phyloP scores from a whole-genome alignment of 2,113 vertebrate genomes.

The Paracanthobrama guichenoti region DNA sequence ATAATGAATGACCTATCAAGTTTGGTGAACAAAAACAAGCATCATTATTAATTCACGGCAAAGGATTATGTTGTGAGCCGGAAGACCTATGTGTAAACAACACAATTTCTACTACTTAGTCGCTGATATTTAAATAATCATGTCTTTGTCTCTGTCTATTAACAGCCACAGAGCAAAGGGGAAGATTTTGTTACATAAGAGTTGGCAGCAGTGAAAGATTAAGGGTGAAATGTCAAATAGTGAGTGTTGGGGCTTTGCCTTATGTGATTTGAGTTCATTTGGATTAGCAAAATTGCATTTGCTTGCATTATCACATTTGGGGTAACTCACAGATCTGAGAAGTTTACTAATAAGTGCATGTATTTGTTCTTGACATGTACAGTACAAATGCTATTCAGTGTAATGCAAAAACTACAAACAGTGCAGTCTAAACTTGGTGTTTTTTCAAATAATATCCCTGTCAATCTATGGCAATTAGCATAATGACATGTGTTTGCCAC shows the following conservation, averaged over 20 bases:
- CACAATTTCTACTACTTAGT: conserved; percentile 51
- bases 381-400: background rate
- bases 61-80: conserved; percentile 60
- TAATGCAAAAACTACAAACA: background rate
- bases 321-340: background rate
- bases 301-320: background rate
- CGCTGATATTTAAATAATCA: conserved; percentile 61
- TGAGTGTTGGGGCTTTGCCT: background rate
- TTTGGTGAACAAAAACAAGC: conserved; percentile 58
- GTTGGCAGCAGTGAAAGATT: background rate
- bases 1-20: conserved; percentile 68
- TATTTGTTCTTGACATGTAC: background rate
- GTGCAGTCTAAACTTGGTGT: background rate
- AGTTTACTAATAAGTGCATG: background rate
- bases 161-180: conserved; percentile 20
- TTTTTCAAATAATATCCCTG: background rate
- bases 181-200: conserved; percentile 9
- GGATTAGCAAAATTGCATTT: background rate
- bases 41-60: conserved; percentile 71
- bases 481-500: background rate
- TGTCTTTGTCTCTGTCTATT: conserved; percentile 45
- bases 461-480: background rate
- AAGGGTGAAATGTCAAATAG: background rate
- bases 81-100: conserved; percentile 68
- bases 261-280: background rate